A percentile compares a stretch with the other conserved stretches of the same genome.
These are phyloP conservation scores for Plebejus argus DNA, from an alignment of 2,888 invertebrate species.

Conservation along the genomic window DNA sequence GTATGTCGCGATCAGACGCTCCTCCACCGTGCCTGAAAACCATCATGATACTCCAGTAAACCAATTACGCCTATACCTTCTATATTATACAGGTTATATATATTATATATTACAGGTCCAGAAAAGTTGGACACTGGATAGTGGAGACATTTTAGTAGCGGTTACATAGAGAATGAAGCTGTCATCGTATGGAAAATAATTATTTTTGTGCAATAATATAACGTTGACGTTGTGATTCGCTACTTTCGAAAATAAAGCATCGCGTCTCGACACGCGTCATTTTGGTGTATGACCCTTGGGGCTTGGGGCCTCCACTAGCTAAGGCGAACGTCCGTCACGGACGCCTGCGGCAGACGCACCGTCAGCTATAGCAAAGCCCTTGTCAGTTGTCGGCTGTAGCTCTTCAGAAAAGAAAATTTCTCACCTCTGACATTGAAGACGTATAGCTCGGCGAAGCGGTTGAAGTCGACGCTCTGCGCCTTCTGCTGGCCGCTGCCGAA, in stretches of 20 bases:
- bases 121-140: background rate
- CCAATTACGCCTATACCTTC: background rate
- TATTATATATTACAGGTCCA: too few species aligned
- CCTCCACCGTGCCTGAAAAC: conserved; percentile 79
- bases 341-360: background rate
- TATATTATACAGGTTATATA: background rate
- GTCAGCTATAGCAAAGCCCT: background rate
- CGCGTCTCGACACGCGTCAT: too few species aligned
- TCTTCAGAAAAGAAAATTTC: conserved; percentile 31
- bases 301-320: too few species aligned
- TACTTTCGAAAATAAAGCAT: too few species aligned
- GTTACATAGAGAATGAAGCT: too few species aligned
- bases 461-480: conserved; percentile 78
- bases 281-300: too few species aligned
- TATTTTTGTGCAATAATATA: too few species aligned
- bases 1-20: conserved; percentile 80
- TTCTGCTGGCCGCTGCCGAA: conserved; percentile 81
- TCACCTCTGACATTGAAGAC: conserved; percentile 84
- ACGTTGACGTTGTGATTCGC: too few species aligned
- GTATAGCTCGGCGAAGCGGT: conserved; percentile 85
- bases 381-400: background rate
- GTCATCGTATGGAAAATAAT: too few species aligned
- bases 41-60: background rate
- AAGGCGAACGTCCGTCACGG: too few species aligned
- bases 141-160: too few species aligned